phyloP scores from a whole-genome alignment of 1,140 invertebrate species.

The Zaprionus kolodkinae region DNA sequence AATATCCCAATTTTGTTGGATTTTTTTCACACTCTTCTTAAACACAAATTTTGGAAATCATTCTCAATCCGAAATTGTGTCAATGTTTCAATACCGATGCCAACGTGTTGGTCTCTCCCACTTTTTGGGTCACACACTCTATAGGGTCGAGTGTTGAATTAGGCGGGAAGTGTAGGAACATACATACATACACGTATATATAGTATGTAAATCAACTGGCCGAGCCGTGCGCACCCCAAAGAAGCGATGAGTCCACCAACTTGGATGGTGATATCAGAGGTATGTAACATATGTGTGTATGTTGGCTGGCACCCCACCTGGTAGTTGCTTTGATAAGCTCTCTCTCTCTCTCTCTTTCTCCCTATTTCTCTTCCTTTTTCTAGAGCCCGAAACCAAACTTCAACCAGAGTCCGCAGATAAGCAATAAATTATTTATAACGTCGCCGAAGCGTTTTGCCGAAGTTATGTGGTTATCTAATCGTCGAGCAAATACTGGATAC shows the following conservation, averaged over 20 bases:
- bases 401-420: constrained; percentile 48
- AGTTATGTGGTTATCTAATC: constrained; percentile 65
- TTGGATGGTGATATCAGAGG: constrained; percentile 47
- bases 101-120: constrained; percentile 21
- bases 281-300: too few species aligned
- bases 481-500: constrained; percentile 60
- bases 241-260: constrained; percentile 22
- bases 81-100: constrained; percentile 29
- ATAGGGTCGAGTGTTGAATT: neutral
- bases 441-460: constrained; percentile 51
- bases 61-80: constrained; percentile 10
- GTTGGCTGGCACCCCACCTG: constrained; percentile 43
- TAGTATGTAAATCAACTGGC: constrained; percentile 43
- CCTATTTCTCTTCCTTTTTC: too few species aligned
- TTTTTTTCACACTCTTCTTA: neutral
- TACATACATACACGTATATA: neutral
- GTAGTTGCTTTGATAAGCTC: constrained; percentile 55
- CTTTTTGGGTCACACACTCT: constrained; percentile 34
- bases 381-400: constrained; percentile 14
- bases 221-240: constrained; percentile 35
- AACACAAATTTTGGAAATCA: neutral
- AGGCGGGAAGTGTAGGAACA: neutral
- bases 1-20: neutral
- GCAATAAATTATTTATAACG: constrained; percentile 72
- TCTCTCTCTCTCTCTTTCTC: neutral